Conservation (phyloP, 1,140 invertebrate species). For the Euwallacea similis region DNA sequence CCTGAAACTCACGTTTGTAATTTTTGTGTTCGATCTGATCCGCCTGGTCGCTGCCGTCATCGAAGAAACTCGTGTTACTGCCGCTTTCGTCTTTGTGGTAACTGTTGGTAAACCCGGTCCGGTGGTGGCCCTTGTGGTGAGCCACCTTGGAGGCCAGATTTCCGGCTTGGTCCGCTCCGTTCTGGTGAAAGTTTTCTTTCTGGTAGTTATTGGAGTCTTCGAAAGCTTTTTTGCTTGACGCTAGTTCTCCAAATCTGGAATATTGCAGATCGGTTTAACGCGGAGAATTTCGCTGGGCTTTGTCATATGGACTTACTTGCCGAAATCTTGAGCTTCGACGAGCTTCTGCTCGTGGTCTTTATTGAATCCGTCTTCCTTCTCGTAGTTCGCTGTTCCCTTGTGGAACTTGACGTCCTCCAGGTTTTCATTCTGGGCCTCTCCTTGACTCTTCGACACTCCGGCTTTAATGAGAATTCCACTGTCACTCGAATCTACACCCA, state of each 20-base stretch:
- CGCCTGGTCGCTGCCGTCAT: constrained; percentile 63
- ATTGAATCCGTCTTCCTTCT: constrained; percentile 46
- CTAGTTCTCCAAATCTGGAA: constrained; percentile 40
- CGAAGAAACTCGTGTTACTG: constrained; percentile 66
- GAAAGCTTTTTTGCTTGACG: constrained; percentile 42
- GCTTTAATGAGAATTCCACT: constrained; percentile 41
- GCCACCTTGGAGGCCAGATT: constrained; percentile 57
- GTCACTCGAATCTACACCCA: constrained; percentile 13
- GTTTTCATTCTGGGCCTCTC: constrained; percentile 38
- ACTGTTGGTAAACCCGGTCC: constrained; percentile 64
- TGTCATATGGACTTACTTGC: constrained; percentile 25
- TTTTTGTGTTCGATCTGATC: constrained; percentile 58
- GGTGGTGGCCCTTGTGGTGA: constrained; percentile 66
- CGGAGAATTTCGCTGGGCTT: not conserved
- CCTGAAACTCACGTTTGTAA: constrained; percentile 16
- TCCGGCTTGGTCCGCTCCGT: constrained; percentile 36
- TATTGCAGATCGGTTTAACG: not conserved
- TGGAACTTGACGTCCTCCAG: constrained; percentile 34
- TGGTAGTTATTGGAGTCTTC: constrained; percentile 42
- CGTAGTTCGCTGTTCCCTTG: constrained; percentile 43
- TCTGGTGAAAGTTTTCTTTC: constrained; percentile 46
- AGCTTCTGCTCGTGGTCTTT: constrained; percentile 44
- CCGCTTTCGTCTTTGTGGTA: constrained; percentile 69
- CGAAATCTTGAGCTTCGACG: constrained; percentile 41
- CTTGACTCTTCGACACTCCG: constrained; percentile 39